Percentiles rank a stretch among this genome's conserved stretches.
phyloP scores from a whole-genome alignment of 1,140 invertebrate species.

The Brachionus paranguensis region DNA sequence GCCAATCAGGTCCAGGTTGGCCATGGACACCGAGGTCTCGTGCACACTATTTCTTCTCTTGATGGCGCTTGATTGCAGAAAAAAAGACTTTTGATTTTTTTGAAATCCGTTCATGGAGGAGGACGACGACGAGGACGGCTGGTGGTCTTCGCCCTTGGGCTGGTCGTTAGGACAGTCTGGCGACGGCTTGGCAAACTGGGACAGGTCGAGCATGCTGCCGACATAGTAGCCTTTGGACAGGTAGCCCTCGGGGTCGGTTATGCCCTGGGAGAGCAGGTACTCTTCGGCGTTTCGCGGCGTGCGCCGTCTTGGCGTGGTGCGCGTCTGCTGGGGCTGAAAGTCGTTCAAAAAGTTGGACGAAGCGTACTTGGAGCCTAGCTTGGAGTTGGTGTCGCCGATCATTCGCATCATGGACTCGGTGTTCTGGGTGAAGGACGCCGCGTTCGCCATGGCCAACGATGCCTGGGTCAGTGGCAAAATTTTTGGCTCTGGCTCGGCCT shows the following conservation, averaged over 20 bases:
- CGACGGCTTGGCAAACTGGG: background rate
- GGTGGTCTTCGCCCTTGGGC: background rate
- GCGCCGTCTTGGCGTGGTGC: constrained; percentile 10
- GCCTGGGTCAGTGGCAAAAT: background rate
- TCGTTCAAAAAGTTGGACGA: constrained; percentile 34
- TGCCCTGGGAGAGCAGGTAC: background rate
- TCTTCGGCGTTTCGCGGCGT: constrained; percentile 28
- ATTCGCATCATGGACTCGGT: background rate
- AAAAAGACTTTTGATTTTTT: constrained; percentile 2
- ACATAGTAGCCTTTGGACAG: constrained; percentile 32
- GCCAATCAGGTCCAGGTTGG: background rate
- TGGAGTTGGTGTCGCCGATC: background rate
- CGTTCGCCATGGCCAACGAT: background rate
- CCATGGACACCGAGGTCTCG: constrained; percentile 18
- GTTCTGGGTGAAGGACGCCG: background rate
- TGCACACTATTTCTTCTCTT: constrained; percentile 6
- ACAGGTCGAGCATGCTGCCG: constrained; percentile 25
- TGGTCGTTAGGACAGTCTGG: background rate
- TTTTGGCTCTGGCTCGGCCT: background rate
- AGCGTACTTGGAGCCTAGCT: constrained; percentile 23
- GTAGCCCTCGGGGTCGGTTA: constrained; percentile 15
- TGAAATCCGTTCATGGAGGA: background rate
- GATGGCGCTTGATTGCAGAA: background rate
- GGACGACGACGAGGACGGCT: background rate
- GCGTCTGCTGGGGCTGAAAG: constrained; percentile 11